A percentile compares a stretch with the other conserved stretches of the same genome.
Conservation (phyloP, 2,797 vertebrate species). For the Hafferia zeledoni region DNA sequence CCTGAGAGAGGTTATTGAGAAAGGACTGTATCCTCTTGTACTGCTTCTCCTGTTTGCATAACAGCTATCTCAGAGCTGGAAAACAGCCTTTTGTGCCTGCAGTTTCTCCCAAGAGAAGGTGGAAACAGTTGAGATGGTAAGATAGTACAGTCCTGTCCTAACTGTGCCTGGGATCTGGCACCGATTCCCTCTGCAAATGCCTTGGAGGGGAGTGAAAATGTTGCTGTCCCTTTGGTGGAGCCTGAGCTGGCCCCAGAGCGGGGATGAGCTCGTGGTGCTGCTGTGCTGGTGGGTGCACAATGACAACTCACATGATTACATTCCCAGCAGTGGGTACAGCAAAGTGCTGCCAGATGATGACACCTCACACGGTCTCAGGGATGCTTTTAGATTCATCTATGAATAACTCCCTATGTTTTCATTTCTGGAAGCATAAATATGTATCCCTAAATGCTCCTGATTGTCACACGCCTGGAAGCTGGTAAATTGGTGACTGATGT, state of each 20-base stretch:
- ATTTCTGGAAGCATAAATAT: slow-evolving; percentile 21
- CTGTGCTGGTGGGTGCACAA: neutral
- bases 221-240: neutral
- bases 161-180: neutral
- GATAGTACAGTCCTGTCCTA: neutral
- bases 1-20: neutral
- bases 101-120: neutral
- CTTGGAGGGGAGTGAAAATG: neutral
- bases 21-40: neutral
- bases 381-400: slow-evolving; percentile 10
- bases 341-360: slow-evolving; percentile 12
- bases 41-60: neutral
- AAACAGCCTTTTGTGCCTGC: neutral
- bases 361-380: neutral
- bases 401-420: slow-evolving; percentile 34
- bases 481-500: neutral
- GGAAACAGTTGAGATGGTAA: neutral
- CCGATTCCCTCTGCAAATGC: neutral
- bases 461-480: neutral
- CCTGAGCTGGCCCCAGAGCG: neutral
- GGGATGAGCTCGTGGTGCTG: neutral
- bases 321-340: neutral
- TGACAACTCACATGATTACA: neutral
- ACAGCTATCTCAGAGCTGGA: neutral
- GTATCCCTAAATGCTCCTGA: slow-evolving; percentile 30